Conservation (phyloP, 2,113 vertebrate species). For the Elachura formosa region DNA sequence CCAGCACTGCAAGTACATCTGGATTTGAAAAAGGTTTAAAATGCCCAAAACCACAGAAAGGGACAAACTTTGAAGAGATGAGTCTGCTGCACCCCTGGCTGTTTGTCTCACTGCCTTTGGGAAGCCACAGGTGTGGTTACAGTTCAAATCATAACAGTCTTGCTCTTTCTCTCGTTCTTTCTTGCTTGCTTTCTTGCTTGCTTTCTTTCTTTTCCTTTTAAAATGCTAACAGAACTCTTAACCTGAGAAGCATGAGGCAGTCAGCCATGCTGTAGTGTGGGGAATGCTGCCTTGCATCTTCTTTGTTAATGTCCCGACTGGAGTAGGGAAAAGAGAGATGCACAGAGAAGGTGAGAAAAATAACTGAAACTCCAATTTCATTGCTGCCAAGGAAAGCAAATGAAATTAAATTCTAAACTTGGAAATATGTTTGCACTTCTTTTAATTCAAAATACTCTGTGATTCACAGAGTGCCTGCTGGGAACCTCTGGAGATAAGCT, state of each 20-base stretch:
- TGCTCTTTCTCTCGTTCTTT: too few species aligned
- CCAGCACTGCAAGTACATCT: not conserved
- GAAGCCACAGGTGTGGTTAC: not conserved
- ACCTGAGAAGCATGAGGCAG: not conserved
- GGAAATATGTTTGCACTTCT: not conserved
- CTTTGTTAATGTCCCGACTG: not conserved
- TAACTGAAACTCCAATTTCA: not conserved
- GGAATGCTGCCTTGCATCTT: not conserved
- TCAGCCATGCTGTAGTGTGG: not conserved
- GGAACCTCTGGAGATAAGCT: not conserved
- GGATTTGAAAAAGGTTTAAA: not conserved
- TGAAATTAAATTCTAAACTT: not conserved
- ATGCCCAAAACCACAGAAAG: not conserved
- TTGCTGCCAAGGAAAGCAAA: not conserved
- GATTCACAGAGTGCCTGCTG: not conserved
- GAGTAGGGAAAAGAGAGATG: not conserved
- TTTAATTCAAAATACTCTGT: not conserved
- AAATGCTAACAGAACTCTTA: not conserved
- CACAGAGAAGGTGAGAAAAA: not conserved
- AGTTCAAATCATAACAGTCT: not conserved
- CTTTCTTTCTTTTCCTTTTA: not conserved
- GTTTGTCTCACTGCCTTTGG: not conserved
- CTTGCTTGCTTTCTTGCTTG: too few species aligned
- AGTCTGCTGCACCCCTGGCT: not conserved
- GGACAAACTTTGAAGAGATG: not conserved